phyloP scores from a whole-genome alignment of 2,113 vertebrate genomes.

The Amblyornis subalaris region DNA sequence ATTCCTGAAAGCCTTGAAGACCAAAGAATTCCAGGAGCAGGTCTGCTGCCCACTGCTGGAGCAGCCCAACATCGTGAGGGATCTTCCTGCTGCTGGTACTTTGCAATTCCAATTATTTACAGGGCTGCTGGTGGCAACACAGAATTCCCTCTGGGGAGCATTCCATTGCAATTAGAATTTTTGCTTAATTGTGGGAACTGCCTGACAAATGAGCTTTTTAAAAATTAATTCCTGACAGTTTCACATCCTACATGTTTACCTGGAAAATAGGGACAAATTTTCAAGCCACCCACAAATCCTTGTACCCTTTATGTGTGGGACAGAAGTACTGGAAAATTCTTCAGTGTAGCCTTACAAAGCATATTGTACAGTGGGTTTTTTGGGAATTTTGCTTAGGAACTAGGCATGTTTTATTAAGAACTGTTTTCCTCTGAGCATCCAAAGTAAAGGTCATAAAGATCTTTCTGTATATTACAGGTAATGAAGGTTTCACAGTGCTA shows the following conservation, averaged over 20 bases:
- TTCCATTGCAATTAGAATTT: background rate
- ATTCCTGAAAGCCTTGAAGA: conserved; percentile 88
- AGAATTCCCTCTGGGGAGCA: background rate
- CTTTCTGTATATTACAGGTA: background rate
- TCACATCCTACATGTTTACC: background rate
- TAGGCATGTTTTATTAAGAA: background rate
- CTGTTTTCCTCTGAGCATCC: background rate
- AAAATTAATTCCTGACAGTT: background rate
- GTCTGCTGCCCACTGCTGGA: conserved; percentile 79
- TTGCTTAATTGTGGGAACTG: background rate
- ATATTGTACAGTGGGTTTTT: accelerated
- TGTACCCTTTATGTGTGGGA: accelerated
- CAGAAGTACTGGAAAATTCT: background rate
- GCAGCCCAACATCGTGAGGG: conserved; percentile 88
- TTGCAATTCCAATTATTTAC: background rate
- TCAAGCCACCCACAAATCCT: background rate
- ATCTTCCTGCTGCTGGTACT: conserved; percentile 89
- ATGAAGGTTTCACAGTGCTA: background rate
- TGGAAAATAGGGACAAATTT: background rate
- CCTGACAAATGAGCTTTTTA: background rate
- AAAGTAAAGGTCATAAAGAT: background rate
- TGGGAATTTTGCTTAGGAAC: background rate
- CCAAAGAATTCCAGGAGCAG: conserved; percentile 63
- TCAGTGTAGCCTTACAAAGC: background rate
- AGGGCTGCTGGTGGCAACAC: background rate